These are phyloP conservation scores for Hyperopisus bebe DNA, from an alignment of 2,113 vertebrate genomes.

Conservation along the genomic window DNA sequence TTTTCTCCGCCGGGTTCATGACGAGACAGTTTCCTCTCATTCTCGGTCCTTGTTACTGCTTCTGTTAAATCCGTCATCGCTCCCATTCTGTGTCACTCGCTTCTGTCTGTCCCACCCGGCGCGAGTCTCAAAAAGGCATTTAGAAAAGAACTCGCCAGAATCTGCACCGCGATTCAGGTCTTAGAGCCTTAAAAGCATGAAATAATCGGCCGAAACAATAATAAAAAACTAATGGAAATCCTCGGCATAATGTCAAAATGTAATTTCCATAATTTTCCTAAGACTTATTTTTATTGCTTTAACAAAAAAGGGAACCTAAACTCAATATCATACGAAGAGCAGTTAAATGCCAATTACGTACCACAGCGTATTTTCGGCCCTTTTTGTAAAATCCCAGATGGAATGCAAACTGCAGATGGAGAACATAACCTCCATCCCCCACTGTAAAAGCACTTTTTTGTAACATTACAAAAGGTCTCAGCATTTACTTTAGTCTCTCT, in stretches of 20 bases:
- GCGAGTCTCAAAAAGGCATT: neutral
- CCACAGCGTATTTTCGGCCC: neutral
- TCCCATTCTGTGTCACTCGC: neutral
- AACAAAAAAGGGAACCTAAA: constrained; percentile 10
- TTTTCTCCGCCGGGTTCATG: neutral
- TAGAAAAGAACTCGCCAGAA: neutral
- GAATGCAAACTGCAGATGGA: neutral
- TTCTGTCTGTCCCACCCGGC: neutral
- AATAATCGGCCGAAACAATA: constrained; percentile 8
- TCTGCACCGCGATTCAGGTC: neutral
- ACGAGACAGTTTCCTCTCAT: neutral
- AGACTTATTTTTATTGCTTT: constrained; percentile 4
- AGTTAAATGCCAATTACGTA: neutral
- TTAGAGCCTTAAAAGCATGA: neutral
- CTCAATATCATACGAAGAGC: neutral
- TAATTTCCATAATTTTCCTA: constrained; percentile 4
- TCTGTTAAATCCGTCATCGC: neutral
- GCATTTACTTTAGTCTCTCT: neutral
- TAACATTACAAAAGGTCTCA: too few species aligned
- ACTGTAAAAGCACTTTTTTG: neutral
- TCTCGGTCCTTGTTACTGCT: neutral
- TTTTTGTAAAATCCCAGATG: constrained; percentile 17
- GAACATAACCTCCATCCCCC: neutral
- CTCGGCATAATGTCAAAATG: neutral
- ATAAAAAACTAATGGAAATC: neutral